Base-by-base conservation (phyloP, 2,888 invertebrate species). In the Cistogaster globosa region DNA sequence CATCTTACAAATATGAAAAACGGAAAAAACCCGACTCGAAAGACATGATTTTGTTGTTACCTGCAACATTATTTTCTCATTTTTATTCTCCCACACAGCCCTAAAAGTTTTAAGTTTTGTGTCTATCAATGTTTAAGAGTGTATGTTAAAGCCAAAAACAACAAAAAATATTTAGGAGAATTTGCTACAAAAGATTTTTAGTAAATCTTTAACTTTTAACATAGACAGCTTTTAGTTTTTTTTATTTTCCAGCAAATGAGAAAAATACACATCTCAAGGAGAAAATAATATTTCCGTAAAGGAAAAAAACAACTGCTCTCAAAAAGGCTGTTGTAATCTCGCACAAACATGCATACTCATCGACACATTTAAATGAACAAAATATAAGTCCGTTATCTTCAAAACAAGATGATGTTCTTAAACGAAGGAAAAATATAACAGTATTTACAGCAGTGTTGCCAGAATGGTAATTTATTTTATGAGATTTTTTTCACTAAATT, bases 351-450 rank as follows among this genome's bases (percentile, higher is more conserved):
- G 20, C 55, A 55, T 16, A 53, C 51, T 48, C 18, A 53, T 36
- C 32, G 36, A 60, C 45, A 57, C 38, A 67, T 38, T 53, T 22
- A 18, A 62, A 67, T 55, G 51, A 74, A 78, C 55, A 80, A 77
- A 74, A 63, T 53, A 51, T 75, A 67, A 78, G 12, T 48, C 76
- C 62, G 72, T 77, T 84, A 77, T 84, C 77, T 77, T 57, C 3
- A 45, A 20, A 9, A 62, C 81, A 78, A 81, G 84, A 85, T 78
- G 69, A 78, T 82, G 81, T 65, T 63, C 51, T 58, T 71, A 12
- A 77, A 78, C 38, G 11, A 7, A 38, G 38, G n/a, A 67, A 71
- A 20, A 65, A 68, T 9, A 62, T 48, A 38, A 8, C 22, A 36
- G 12, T 4, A 32, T 5, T 32, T 14, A 18, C 42, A 65, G 14